Percentiles rank a stretch among this genome's conserved stretches.
Evolutionary conservation across 2,113 vertebrate genomes (phyloP).

Genomic region (Tyrannus savana): DNA sequence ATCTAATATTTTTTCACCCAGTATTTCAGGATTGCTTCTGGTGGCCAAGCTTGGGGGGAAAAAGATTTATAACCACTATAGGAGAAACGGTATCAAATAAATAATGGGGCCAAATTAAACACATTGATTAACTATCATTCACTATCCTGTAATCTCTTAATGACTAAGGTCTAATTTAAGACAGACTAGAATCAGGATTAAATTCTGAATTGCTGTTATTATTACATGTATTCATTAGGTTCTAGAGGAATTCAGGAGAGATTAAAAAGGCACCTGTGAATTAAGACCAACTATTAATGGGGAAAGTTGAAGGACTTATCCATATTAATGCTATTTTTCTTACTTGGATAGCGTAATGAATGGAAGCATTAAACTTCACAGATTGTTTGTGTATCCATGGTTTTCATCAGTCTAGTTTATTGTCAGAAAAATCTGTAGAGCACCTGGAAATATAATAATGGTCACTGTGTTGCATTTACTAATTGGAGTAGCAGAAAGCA

Average conservation of each 20-base stretch:
- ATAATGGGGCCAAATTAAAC: conserved; percentile 70
- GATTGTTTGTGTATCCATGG: conserved; percentile 25
- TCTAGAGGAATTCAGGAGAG: conserved; percentile 54
- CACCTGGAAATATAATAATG: conserved; percentile 39
- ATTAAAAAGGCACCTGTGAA: conserved; percentile 61
- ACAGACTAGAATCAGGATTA: conserved; percentile 59
- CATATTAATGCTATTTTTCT: conserved; percentile 44
- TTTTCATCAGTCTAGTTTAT: conserved; percentile 28
- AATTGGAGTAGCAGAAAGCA: conserved; percentile 11
- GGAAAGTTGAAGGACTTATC: conserved; percentile 28
- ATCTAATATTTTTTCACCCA: conserved; percentile 11
- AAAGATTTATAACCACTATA: conserved; percentile 52
- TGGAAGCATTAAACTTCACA: conserved; percentile 16
- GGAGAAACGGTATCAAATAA: conserved; percentile 66
- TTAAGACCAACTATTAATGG: conserved; percentile 43
- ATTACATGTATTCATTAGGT: conserved; percentile 60
- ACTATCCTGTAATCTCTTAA: conserved; percentile 64
- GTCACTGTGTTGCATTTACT: neutral
- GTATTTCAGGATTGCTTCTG: neutral
- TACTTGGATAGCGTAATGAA: neutral
- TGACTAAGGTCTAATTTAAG: conserved; percentile 61
- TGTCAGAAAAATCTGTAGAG: conserved; percentile 44
- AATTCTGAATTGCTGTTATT: conserved; percentile 65
- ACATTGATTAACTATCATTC: conserved; percentile 71
- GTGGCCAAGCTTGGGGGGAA: neutral